These are phyloP conservation scores for Catostylus mosaicus DNA, from an alignment of 30 jellyfish, hydroid and myxozoan genomes.

Conservation along the genomic window DNA sequence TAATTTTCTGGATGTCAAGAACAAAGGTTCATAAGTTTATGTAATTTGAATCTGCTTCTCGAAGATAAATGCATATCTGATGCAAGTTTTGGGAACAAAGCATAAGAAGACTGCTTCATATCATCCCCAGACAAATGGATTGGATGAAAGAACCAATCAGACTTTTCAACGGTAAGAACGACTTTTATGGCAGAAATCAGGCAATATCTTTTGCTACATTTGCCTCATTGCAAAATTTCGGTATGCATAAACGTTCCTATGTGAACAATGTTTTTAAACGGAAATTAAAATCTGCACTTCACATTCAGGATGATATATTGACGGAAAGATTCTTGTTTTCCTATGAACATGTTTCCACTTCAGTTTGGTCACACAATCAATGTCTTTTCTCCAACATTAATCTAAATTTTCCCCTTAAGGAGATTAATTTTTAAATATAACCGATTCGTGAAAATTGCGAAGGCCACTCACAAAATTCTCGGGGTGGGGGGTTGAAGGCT, in stretches of 20 bases:
- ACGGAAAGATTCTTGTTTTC: not conserved
- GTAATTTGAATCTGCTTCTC: not conserved
- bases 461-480: too few species aligned
- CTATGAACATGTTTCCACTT: not conserved
- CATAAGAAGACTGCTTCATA: slow-evolving; percentile 3
- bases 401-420: too few species aligned
- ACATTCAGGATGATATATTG: too few species aligned
- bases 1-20: not conserved
- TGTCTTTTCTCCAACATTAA: too few species aligned
- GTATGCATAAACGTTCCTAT: too few species aligned
- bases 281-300: too few species aligned
- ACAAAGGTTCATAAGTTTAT: not conserved
- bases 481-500: too few species aligned
- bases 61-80: not conserved
- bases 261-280: too few species aligned
- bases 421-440: too few species aligned
- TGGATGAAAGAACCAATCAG: slow-evolving; percentile 10
- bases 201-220: not conserved
- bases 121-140: slow-evolving; percentile 21
- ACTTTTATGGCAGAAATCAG: too few species aligned
- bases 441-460: too few species aligned
- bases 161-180: not conserved
- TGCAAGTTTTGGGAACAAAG: not conserved
- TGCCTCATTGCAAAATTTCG: not conserved
- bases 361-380: too few species aligned